Conservation (phyloP, 2,113 vertebrate species). For the Odontesthes bonariensis region DNA sequence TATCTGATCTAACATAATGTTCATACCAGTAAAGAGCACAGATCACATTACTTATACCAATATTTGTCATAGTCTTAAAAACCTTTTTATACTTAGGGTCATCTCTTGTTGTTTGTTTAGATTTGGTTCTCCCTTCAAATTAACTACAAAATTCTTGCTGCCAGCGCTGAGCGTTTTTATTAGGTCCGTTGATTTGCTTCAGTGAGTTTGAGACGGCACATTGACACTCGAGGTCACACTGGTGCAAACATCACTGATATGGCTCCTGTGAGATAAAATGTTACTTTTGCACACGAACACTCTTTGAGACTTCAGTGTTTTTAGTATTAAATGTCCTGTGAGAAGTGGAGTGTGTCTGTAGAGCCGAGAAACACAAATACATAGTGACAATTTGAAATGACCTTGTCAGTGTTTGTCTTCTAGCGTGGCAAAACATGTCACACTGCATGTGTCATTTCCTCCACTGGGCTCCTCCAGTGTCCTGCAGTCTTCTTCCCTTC, state of each 20-base stretch:
- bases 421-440: slow-evolving; percentile 35
- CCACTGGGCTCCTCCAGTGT: slow-evolving; percentile 23
- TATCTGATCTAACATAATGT: slow-evolving; percentile 27
- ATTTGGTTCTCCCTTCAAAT: neutral
- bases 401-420: slow-evolving; percentile 51
- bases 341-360: slow-evolving; percentile 21
- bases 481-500: slow-evolving; percentile 7
- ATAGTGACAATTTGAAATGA: slow-evolving; percentile 43
- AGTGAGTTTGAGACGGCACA: neutral
- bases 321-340: slow-evolving; percentile 33
- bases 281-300: neutral
- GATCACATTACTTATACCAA: neutral
- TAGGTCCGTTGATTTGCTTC: neutral
- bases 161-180: neutral
- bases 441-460: slow-evolving; percentile 39
- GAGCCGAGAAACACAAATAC: slow-evolving; percentile 27
- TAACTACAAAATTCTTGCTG: neutral
- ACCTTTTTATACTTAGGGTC: no score
- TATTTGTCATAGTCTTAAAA: no score
- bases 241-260: slow-evolving; percentile 23
- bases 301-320: neutral
- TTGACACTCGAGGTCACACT: slow-evolving; percentile 23
- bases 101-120: neutral
- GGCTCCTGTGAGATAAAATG: slow-evolving; percentile 27
- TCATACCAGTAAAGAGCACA: slow-evolving; percentile 15